Conservation (phyloP, 2,888 invertebrate genomes). For the Diaperis boleti region DNA sequence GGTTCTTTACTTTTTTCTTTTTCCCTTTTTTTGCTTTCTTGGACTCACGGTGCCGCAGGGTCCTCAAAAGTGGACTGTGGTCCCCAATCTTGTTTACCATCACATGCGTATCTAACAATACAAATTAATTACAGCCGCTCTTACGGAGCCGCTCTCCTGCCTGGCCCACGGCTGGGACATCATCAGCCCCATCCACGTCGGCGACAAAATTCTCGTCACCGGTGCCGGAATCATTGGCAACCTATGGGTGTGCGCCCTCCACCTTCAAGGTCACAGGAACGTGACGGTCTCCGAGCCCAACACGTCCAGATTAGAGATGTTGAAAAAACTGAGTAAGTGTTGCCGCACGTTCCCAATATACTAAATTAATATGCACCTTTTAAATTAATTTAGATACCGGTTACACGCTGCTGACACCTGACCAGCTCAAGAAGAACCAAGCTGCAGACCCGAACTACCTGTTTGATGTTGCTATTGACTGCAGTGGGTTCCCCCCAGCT, state of each 20-base stretch:
- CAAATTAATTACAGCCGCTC: conserved; percentile 73
- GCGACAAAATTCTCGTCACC: conserved; percentile 72
- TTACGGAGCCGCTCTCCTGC: conserved; percentile 79
- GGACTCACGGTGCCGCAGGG: no score
- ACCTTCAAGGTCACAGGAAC: conserved; percentile 76
- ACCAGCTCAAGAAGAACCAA: conserved; percentile 66
- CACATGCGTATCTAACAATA: no score
- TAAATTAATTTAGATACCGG: conserved; percentile 69
- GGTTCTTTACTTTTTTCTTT: no score
- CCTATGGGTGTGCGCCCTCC: conserved; percentile 75
- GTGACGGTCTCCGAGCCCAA: conserved; percentile 79
- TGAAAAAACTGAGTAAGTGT: conserved; percentile 68
- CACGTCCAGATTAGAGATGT: conserved; percentile 66
- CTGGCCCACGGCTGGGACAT: conserved; percentile 77
- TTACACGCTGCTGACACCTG: conserved; percentile 71
- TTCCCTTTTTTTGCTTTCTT: no score
- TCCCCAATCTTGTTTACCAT: no score
- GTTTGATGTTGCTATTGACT: conserved; percentile 78
- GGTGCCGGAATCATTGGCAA: conserved; percentile 83
- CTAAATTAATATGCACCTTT: no score
- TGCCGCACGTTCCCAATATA: background rate
- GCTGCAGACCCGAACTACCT: conserved; percentile 63
- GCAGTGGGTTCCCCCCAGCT: conserved; percentile 78
- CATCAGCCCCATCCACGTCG: conserved; percentile 72
- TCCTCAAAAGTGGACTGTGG: no score